Evolutionary conservation across 64 coral and sea anemone species (phyloP).

Genomic region (Trachythela sp.): DNA sequence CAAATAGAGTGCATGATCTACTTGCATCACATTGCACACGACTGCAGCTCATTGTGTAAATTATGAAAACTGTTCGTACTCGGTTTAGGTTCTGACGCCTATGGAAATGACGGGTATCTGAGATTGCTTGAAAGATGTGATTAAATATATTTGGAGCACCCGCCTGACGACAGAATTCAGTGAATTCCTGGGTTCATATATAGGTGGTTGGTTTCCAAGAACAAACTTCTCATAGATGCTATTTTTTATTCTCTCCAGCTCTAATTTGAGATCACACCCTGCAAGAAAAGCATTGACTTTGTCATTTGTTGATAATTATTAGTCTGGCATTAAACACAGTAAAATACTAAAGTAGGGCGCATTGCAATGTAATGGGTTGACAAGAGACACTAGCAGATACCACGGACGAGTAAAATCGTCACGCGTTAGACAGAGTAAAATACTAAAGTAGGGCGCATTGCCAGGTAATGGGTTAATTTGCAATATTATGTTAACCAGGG

Average conservation of each 20-base stretch:
- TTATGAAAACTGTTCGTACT: background rate
- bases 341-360: no score
- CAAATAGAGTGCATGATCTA: conserved; percentile 10
- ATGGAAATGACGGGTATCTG: background rate
- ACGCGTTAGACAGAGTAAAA: no score
- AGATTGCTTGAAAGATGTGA: background rate
- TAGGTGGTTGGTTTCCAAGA: background rate
- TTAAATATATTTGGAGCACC: background rate
- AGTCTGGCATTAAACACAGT: no score
- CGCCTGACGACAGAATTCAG: background rate
- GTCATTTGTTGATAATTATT: no score
- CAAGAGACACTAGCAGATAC: no score
- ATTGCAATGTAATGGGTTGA: no score
- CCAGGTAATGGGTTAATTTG: no score
- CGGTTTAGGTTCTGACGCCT: background rate
- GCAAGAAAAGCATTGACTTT: background rate
- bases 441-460: no score
- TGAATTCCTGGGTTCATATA: background rate
- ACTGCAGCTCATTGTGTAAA: background rate
- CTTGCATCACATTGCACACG: conserved; percentile 9
- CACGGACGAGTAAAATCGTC: no score
- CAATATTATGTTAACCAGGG: no score
- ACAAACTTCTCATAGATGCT: background rate
- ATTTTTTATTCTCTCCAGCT: background rate
- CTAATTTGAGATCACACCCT: background rate